Evolutionary conservation across 2,797 vertebrate species (phyloP).

Genomic region (Peromyscus nudipes): DNA sequence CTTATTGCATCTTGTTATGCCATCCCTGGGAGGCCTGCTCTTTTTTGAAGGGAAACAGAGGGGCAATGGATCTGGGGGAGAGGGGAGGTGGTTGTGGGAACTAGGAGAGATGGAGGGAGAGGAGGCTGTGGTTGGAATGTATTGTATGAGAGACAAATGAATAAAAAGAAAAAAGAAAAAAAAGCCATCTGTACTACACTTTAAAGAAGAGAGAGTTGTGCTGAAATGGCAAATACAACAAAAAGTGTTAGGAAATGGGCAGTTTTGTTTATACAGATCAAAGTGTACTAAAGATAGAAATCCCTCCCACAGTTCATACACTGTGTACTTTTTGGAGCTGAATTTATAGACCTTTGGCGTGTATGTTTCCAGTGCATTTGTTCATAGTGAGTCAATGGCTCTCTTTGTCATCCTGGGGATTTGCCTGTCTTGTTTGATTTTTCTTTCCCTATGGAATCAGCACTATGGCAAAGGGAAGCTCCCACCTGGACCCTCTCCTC

Average conservation of each 20-base stretch:
- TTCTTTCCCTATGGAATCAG: slow-evolving; percentile 43
- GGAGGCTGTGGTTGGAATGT: not conserved
- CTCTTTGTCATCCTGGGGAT: slow-evolving; percentile 20
- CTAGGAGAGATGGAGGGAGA: not conserved
- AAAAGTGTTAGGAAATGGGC: not conserved
- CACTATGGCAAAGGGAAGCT: not conserved
- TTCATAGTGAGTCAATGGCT: not conserved
- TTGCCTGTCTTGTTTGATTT: slow-evolving; percentile 57
- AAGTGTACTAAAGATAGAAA: not conserved
- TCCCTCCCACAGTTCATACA: not conserved
- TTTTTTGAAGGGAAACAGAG: not conserved
- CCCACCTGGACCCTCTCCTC: slow-evolving; percentile 69
- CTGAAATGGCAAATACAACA: not conserved
- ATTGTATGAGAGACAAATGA: not conserved
- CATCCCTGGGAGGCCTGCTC: no score
- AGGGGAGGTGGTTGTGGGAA: not conserved
- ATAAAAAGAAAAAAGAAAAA: not conserved
- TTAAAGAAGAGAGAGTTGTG: not conserved
- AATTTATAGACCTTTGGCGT: not conserved
- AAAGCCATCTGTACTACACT: not conserved
- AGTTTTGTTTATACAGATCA: not conserved
- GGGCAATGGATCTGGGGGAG: no score
- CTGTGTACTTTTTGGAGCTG: not conserved
- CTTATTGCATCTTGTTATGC: not conserved
- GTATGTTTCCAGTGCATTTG: not conserved